A percentile compares a stretch with the other conserved stretches of the same genome.
These are phyloP conservation scores for Lepidonotus clava DNA, from an alignment of 2,888 invertebrate genomes.

Conservation along the genomic window DNA sequence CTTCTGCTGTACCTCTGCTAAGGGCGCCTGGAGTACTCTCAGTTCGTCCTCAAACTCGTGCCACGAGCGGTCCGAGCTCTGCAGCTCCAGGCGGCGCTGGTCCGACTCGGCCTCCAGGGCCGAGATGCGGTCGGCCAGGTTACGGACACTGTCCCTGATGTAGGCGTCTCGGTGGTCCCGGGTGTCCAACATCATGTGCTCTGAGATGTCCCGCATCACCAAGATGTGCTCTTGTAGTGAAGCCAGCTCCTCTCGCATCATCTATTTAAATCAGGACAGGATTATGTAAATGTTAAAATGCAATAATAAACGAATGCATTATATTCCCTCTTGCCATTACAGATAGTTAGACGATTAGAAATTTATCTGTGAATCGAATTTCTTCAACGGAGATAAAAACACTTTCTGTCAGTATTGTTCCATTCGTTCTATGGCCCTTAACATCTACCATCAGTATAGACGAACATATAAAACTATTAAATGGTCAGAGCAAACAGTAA, in stretches of 20 bases:
- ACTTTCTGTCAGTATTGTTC: too few species aligned
- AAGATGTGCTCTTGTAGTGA: neutral
- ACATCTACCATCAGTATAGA: too few species aligned
- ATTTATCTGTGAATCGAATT: too few species aligned
- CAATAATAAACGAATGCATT: too few species aligned
- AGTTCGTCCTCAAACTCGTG: conserved; percentile 68
- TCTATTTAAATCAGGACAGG: too few species aligned
- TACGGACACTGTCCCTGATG: neutral
- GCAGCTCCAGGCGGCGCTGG: neutral
- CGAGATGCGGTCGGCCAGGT: neutral
- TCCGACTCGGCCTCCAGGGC: conserved; percentile 1
- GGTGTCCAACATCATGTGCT: neutral
- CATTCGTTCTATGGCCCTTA: too few species aligned
- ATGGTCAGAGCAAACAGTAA: too few species aligned
- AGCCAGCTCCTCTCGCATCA: conserved; percentile 18
- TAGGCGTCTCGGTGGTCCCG: neutral
- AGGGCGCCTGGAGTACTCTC: conserved; percentile 65
- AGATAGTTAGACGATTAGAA: too few species aligned
- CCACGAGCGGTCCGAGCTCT: neutral
- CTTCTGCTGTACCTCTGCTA: conserved; percentile 68
- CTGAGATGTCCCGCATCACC: neutral
- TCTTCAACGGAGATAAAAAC: too few species aligned
- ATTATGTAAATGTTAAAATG: too few species aligned
- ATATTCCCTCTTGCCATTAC: too few species aligned
- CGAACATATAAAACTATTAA: too few species aligned